A percentile compares a stretch with the other conserved stretches of the same genome.
Evolutionary conservation across 2,888 invertebrate species (phyloP).

Genomic region (Pyralis farinalis): DNA sequence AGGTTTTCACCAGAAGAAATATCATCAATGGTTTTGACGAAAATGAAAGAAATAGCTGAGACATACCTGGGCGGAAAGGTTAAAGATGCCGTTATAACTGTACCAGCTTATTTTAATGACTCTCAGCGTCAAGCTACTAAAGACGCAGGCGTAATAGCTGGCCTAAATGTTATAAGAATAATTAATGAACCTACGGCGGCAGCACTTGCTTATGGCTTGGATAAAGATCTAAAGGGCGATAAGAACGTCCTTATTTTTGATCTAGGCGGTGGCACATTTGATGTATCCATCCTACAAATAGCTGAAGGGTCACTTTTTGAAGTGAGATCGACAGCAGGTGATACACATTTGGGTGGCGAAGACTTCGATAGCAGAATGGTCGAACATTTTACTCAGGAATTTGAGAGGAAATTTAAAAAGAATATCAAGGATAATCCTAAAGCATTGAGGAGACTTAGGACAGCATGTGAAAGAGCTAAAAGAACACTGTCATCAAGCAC

Average conservation of each 20-base stretch:
- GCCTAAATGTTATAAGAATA: conserved; percentile 92
- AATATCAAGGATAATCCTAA: conserved; percentile 86
- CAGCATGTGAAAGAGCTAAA: conserved; percentile 92
- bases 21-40: conserved; percentile 91
- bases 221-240: conserved; percentile 87
- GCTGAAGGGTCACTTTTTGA: conserved; percentile 92
- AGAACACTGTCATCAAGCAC: conserved; percentile 88
- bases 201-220: conserved; percentile 91
- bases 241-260: conserved; percentile 89
- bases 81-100: conserved; percentile 90
- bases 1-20: conserved; percentile 91
- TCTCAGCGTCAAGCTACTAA: conserved; percentile 93
- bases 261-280: conserved; percentile 94
- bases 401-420: conserved; percentile 87
- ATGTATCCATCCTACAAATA: conserved; percentile 94
- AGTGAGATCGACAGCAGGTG: conserved; percentile 90
- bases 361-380: conserved; percentile 91
- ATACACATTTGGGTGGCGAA: conserved; percentile 90
- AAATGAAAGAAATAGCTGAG: conserved; percentile 92
- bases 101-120: conserved; percentile 92
- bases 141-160: conserved; percentile 93
- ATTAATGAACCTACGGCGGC: conserved; percentile 96
- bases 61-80: conserved; percentile 87
- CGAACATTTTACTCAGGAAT: conserved; percentile 89
- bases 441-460: conserved; percentile 90